Evolutionary conservation across 2,888 invertebrate genomes (phyloP).

Genomic region (Nephrotoma flavescens): DNA sequence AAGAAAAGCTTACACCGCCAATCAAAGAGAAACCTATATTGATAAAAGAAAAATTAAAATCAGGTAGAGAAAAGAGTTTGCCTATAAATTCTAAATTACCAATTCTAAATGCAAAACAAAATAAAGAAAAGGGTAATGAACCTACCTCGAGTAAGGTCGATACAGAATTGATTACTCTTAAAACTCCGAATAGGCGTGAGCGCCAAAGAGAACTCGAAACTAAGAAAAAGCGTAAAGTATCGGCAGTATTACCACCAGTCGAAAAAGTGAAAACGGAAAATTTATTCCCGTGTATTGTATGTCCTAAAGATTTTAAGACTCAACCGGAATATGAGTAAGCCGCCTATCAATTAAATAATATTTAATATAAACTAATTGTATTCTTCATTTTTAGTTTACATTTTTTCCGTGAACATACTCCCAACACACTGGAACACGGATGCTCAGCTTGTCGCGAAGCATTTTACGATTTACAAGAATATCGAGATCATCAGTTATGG

Average conservation of each 20-base stretch:
- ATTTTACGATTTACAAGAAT: slow-evolving; percentile 27
- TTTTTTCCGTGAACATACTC: slow-evolving; percentile 18
- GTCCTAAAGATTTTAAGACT: background rate
- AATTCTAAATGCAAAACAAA: background rate
- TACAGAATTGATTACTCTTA: slow-evolving; percentile 5
- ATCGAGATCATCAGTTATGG: slow-evolving; percentile 32
- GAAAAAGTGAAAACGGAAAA: background rate
- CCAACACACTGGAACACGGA: slow-evolving; percentile 24
- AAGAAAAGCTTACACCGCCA: background rate
- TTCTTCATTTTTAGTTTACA: background rate
- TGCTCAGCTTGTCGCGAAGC: slow-evolving; percentile 37
- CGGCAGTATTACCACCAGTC: background rate
- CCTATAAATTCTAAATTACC: background rate
- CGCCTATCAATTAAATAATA: background rate
- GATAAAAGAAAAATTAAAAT: background rate
- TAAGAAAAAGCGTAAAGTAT: background rate
- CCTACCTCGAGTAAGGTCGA: background rate
- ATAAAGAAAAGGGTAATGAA: background rate
- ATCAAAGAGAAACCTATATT: background rate
- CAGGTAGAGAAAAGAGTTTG: background rate
- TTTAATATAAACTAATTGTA: background rate
- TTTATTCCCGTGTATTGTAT: background rate
- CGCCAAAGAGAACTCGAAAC: background rate
- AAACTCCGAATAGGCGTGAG: slow-evolving; percentile 8
- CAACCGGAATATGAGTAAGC: background rate